Conservation (phyloP, 2,797 vertebrate species). For the Phoeniculus purpureus region DNA sequence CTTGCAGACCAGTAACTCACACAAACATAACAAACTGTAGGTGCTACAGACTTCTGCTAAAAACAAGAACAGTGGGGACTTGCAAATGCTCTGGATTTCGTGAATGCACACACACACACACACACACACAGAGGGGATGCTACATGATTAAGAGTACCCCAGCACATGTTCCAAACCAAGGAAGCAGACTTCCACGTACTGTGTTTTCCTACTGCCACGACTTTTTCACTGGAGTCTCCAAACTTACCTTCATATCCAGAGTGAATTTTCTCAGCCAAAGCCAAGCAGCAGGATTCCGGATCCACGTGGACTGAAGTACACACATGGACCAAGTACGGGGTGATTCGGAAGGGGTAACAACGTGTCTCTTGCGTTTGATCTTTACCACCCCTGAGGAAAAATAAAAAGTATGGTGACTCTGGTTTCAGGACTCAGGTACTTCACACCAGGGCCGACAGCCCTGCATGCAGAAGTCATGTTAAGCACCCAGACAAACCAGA, state of each 20-base stretch:
- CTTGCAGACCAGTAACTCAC: not conserved
- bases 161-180: not conserved
- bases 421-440: not conserved
- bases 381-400: slow-evolving; percentile 77
- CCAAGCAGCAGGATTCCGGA: slow-evolving; percentile 87
- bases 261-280: slow-evolving; percentile 87
- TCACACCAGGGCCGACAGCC: not conserved
- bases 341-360: slow-evolving; percentile 87
- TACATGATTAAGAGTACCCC: not conserved
- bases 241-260: slow-evolving; percentile 91
- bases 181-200: not conserved
- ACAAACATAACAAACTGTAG: not conserved
- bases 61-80: not conserved
- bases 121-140: not conserved
- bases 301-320: slow-evolving; percentile 62
- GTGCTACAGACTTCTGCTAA: not conserved
- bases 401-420: not conserved
- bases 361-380: slow-evolving; percentile 73
- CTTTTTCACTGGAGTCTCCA: not conserved
- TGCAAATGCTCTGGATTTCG: not conserved
- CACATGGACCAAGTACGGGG: slow-evolving; percentile 85
- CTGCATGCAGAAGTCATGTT: not conserved
- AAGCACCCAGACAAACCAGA: not conserved
- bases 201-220: not conserved
- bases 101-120: not conserved